Base-by-base conservation (phyloP, 2,797 vertebrate species). In the Acipenser transmontanus region DNA sequence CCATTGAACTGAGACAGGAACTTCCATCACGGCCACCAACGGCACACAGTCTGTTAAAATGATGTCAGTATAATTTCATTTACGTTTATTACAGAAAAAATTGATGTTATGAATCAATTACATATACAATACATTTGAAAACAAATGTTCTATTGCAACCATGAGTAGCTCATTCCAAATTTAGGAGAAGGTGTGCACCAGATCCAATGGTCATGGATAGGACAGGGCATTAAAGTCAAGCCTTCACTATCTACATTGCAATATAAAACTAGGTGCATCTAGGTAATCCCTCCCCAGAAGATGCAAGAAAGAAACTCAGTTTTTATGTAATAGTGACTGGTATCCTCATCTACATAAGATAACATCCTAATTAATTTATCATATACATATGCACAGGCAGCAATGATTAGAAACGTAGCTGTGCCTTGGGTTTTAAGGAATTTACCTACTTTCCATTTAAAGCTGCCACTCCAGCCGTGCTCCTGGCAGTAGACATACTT, bases 381-480 rank as follows among this genome's bases (percentile, higher is more conserved):
- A 34, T 34, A 34, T 34, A 4, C 4, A 34, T 34, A 34, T 34
- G 34, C 34, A 34, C 34, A 34, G 34, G 34, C 34, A 34, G 34
- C 34, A 34, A 34, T 3, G 2, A 34, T 34, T 34, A 34, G 34
- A 0, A 34, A 34, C 34, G 4, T 34, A 34, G 34, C 34, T 34
- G 34, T 34, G 34, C 34, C 34, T 34, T 34, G 34, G 34, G 34
- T 34, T 34, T 34, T 34, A 34, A 34, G 73, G 49, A 71, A 73
- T 73, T 70, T 82, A 91, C 89, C 86, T 77, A 91, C 89, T 89
- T 91, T 84, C 89, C 89, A 67, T 91, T 91, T 82, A 91, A 67
- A 67, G 88, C 81, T 71, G 88, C 88, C 63, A 91, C 89, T 68
- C 89, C 89, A 60, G 90, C 88, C 59, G 89, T 90, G 77, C 89